These are phyloP conservation scores for Pseudomugil tenellus DNA, from an alignment of 2,797 vertebrate species.

Conservation along the genomic window DNA sequence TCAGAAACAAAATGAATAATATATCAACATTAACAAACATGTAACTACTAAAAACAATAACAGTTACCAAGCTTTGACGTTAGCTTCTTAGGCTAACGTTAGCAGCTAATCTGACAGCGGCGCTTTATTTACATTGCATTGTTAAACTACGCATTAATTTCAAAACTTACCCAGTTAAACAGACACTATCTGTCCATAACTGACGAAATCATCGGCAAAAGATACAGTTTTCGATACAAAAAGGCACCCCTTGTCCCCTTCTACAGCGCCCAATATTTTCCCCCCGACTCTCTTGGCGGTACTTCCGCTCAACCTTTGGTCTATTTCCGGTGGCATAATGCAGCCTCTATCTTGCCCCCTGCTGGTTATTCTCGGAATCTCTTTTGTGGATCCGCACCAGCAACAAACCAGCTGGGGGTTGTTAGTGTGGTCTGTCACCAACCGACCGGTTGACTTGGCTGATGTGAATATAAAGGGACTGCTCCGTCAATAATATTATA, in stretches of 20 bases:
- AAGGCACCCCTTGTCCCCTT: neutral
- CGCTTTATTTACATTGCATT: neutral
- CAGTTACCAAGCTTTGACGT: slow-evolving; percentile 35
- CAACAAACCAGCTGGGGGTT: too few species aligned
- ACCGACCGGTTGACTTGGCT: too few species aligned
- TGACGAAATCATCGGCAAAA: slow-evolving; percentile 1
- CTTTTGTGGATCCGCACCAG: too few species aligned
- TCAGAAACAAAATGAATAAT: neutral
- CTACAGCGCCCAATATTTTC: slow-evolving; percentile 5
- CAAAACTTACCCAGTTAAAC: slow-evolving; percentile 49
- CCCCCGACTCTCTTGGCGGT: neutral
- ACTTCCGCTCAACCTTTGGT: slow-evolving; percentile 57
- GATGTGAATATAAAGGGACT: too few species aligned
- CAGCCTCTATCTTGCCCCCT: slow-evolving; percentile 2
- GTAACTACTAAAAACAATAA: slow-evolving; percentile 76
- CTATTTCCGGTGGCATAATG: slow-evolving; percentile 48
- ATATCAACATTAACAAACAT: neutral
- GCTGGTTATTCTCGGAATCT: too few species aligned
- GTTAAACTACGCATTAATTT: neutral
- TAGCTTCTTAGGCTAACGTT: slow-evolving; percentile 57
- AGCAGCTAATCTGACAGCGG: slow-evolving; percentile 37
- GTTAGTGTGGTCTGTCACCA: too few species aligned
- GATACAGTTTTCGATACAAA: neutral
- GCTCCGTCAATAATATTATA: too few species aligned
- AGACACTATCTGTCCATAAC: slow-evolving; percentile 75